Conservation (phyloP, 2,113 vertebrate species). For the Suricata suricatta region DNA sequence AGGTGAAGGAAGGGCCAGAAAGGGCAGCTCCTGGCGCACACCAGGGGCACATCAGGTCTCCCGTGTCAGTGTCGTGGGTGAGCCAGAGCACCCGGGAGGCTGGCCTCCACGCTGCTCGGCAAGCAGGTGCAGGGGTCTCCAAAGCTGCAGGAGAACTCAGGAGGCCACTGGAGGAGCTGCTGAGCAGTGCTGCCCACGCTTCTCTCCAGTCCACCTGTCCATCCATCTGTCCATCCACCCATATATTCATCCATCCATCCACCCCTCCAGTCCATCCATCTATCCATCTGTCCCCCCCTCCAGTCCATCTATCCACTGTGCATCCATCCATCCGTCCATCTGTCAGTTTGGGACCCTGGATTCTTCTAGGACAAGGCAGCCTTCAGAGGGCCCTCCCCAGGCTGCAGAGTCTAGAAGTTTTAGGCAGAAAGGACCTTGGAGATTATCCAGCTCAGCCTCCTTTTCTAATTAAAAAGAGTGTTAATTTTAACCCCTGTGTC, state of each 20-base stretch:
- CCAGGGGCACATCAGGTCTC: not conserved
- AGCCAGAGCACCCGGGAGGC: not conserved
- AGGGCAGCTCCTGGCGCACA: not conserved
- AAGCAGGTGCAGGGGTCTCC: not conserved
- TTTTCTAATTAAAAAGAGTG: not conserved
- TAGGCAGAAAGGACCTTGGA: not conserved
- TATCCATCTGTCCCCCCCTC: accelerated
- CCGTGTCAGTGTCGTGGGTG: not conserved
- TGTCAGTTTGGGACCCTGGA: not conserved
- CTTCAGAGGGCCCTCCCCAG: not conserved
- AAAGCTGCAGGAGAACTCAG: not conserved
- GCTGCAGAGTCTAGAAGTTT: not conserved
- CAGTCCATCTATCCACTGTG: not conserved
- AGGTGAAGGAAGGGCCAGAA: not conserved
- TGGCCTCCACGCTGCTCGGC: not conserved
- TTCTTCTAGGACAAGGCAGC: not conserved
- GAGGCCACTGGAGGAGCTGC: not conserved
- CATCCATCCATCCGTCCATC: not conserved
- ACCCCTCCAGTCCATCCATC: not conserved
- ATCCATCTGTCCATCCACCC: too few relatives aligned
- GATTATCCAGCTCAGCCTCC: too few relatives aligned
- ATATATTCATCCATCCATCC: not conserved
- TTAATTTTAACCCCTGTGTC: not conserved
- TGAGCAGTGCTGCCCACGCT: not conserved
- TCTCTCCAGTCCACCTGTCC: not conserved